Percentiles rank a stretch among this genome's conserved stretches.
These are phyloP conservation scores for Chrysomallon squamiferum DNA, from an alignment of 1,140 invertebrate species.

Conservation along the genomic window DNA sequence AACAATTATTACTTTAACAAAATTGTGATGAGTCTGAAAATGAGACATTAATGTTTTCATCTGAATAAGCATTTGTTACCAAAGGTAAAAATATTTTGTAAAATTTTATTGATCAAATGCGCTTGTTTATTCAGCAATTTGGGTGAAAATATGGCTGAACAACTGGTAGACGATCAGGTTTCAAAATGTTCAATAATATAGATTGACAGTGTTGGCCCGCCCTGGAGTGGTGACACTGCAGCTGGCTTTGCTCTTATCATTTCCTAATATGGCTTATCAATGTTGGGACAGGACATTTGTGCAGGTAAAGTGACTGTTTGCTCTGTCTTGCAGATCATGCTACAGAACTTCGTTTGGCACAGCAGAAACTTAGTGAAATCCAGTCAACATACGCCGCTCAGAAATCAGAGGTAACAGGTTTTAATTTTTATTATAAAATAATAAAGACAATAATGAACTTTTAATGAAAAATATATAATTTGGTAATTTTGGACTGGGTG, in stretches of 20 bases:
- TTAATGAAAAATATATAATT: no score
- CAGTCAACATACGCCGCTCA: slow-evolving; percentile 31
- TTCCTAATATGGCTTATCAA: slow-evolving; percentile 26
- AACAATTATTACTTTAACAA: no score
- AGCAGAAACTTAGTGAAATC: slow-evolving; percentile 51
- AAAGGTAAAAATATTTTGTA: no score
- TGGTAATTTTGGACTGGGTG: no score
- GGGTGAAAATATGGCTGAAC: background rate
- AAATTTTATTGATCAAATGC: background rate
- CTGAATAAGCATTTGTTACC: no score
- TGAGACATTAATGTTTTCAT: no score
- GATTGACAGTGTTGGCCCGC: background rate
- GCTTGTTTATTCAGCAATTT: background rate
- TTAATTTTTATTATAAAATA: background rate
- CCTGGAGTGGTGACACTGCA: background rate
- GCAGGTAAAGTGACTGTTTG: slow-evolving; percentile 4
- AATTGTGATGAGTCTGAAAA: no score
- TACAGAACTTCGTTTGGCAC: slow-evolving; percentile 52
- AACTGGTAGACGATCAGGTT: background rate
- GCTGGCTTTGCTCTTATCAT: background rate
- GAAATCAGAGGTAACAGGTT: slow-evolving; percentile 48
- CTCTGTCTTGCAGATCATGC: slow-evolving; percentile 53
- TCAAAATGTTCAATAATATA: background rate
- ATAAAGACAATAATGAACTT: no score
- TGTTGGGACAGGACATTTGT: background rate